Evolutionary conservation across 2,888 invertebrate genomes (phyloP), one percentile per base, ranked within the genome.

Genomic region (Acanthoscelides obtectus): DNA sequence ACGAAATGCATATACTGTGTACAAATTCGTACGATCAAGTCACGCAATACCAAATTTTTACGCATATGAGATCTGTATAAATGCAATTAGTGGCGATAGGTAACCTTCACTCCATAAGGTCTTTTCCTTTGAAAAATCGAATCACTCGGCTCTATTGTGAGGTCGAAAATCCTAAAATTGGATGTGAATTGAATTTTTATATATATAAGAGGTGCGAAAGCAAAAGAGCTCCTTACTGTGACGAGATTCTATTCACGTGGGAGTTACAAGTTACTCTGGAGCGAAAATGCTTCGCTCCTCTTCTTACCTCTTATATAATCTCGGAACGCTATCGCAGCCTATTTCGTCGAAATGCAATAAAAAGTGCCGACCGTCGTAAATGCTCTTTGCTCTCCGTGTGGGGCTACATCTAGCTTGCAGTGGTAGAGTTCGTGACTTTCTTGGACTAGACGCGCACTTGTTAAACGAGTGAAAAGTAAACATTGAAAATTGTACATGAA

Each of bases 131-230:
- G 66, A 22, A 20, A 82, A 82, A 82, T 82, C 79, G 82, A 81
- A 81, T 82, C 81, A 80, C 80, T 77, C 79, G 78, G 77, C 69
- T 73, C 79, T 81, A 83, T 83, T 83, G 83, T 83, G 81, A 79
- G 77, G 75, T 77, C 77, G 79, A 81, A 82, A 81, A 81, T 82
- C 80, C 80, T 78, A 79, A 83, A 84, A 83, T 84, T 84, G 84
- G 82, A 83, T 82, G 79, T 83, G 83, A 84, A 84, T 83, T 81
- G 83, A 83, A 83, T 80, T 79, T 79, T 77, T 76, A 74, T 69
- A 75, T 75, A 74, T 76, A 76, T 74, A 75, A 75, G 78, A 75
- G 76, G 77, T 75, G 79, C 76, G 78, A 79, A 77, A 77, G 76
- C 76, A 74, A 45, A 69, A 69, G 22, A 64, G 4, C 65, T 22